Evolutionary conservation across 1,140 invertebrate species (phyloP).

Genomic region (Cheumatopsyche charites): DNA sequence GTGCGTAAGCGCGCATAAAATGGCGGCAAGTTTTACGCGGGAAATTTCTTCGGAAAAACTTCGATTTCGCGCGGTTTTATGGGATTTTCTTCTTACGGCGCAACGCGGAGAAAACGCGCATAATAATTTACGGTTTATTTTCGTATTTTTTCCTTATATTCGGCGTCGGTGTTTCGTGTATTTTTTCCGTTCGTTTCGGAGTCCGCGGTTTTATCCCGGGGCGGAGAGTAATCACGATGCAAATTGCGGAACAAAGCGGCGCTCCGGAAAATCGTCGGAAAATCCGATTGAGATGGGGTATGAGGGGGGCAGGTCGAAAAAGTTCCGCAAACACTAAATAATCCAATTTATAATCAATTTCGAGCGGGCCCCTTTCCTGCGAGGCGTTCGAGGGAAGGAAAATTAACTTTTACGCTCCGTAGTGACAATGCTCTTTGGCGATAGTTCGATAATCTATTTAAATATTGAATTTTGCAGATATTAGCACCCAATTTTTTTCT

Average conservation of each 20-base stretch:
- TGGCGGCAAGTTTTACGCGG: not conserved
- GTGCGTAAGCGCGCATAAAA: not conserved
- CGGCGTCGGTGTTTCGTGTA: not conserved
- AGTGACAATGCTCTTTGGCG: too few species aligned
- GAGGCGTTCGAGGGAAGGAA: not conserved
- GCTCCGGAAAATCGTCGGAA: not conserved
- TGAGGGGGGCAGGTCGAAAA: constrained; percentile 12
- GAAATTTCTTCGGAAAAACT: constrained; percentile 1
- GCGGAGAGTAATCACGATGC: constrained; percentile 35
- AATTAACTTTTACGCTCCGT: too few species aligned
- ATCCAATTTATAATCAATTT: constrained; percentile 42
- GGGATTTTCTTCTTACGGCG: not conserved
- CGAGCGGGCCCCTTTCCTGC: not conserved
- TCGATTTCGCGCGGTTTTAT: not conserved
- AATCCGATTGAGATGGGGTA: constrained; percentile 14
- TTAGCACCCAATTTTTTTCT: too few species aligned
- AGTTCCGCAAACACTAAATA: constrained; percentile 37
- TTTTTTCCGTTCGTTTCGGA: not conserved
- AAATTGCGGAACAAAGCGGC: constrained; percentile 30
- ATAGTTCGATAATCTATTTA: too few species aligned
- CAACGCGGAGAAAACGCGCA: not conserved
- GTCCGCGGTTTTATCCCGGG: not conserved
- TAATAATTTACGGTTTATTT: constrained; percentile 19
- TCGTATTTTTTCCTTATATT: not conserved
- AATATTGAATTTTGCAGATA: too few species aligned